Conservation (phyloP, 2,888 invertebrate species). For the Apotomis capreana region DNA sequence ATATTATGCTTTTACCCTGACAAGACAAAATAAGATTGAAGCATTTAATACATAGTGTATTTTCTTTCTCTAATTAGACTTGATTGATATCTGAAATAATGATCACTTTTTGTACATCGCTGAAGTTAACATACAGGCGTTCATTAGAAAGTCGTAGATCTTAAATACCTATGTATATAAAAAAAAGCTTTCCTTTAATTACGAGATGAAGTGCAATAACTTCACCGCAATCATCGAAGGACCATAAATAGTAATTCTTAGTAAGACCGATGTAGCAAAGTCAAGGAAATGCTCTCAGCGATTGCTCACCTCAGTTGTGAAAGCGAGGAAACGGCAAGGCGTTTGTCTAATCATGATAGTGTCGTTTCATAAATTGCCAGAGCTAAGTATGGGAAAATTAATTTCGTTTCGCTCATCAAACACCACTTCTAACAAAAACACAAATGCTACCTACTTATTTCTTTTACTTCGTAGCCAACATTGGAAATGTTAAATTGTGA, state of each 20-base stretch:
- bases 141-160: too few relatives aligned
- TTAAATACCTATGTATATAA: too few relatives aligned
- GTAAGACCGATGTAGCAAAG: conserved; percentile 16
- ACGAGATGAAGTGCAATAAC: background rate
- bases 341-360: conserved; percentile 15
- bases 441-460: too few relatives aligned
- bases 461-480: background rate
- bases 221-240: background rate
- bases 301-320: conserved; percentile 26
- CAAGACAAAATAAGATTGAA: too few relatives aligned
- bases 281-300: conserved; percentile 12
- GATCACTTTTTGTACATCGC: too few relatives aligned
- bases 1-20: too few relatives aligned
- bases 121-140: too few relatives aligned
- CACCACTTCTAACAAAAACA: too few relatives aligned
- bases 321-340: conserved; percentile 21
- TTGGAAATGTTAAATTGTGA: background rate
- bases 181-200: too few relatives aligned
- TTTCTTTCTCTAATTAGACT: too few relatives aligned
- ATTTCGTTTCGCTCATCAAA: background rate
- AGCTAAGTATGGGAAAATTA: background rate
- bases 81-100: too few relatives aligned
- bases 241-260: background rate
- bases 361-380: background rate
- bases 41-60: too few relatives aligned